Base-by-base conservation (phyloP, 1,140 invertebrate species). In the Drosophila albomicans region DNA sequence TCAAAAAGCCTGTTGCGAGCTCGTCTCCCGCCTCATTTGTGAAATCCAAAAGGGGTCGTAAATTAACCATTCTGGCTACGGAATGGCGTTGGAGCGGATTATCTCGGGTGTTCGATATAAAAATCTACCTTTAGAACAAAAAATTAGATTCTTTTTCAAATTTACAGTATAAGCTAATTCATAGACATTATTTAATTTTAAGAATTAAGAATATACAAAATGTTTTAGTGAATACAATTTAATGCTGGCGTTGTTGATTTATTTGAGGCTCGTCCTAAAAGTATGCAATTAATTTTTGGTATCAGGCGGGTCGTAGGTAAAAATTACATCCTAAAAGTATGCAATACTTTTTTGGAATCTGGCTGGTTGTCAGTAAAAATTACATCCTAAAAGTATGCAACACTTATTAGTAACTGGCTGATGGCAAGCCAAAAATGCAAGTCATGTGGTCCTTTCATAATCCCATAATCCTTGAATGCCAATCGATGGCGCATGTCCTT, bases 1-100 rank as follows among this genome's bases (percentile, higher is more conserved):
- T 1, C 15, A 15, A 1, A 78, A 79, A 25, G 66, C 75, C 1
- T 92, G 91, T 59, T 90, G 84, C 20, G 87, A 92, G 57, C 49
- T 92, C 2, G 86, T 92, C 35, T 61, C 86, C 48, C 86, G 87
- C 15, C 80, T 92, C 16, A 63, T 92, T 49, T 76, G 78, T 5
- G 91, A 92, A 45, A 89, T 91, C 35, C 48, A 69, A 32, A 57
- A 65, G 5, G n/a, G 46, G 5, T 8, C 38, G 8, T 87, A 88
- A 38, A 11, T 48, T 7, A 13, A 1, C 6, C 4, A 20, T n/a
- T 3, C 1, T n/a, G 7, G 38, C 1, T 1, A 0, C 15, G 5
- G 13, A 25, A 28, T 59, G n/a, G 3, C 8, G 2, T 11, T 61
- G 58, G n/a, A 15, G 28, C n/a, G 30, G 4, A 6, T 13, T 52